Evolutionary conservation across 2,113 vertebrate genomes (phyloP).

Genomic region (Dipodomys stephensi): DNA sequence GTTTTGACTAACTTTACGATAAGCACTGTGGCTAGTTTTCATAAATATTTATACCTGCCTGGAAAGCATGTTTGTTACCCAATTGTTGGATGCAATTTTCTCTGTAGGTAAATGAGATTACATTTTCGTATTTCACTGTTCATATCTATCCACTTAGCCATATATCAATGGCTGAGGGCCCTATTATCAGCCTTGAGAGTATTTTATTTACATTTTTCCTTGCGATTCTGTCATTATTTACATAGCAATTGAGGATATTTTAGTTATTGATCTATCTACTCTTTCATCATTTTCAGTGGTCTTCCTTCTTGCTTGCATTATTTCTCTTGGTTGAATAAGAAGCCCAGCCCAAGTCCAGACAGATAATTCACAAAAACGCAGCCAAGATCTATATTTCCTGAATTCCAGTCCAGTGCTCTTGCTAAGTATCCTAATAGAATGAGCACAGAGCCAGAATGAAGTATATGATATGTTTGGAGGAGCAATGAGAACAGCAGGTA

Average conservation of each 20-base stretch:
- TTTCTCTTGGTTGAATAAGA: background rate
- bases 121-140: background rate
- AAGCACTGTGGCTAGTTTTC: background rate
- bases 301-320: constrained; percentile 2
- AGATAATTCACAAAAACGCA: background rate
- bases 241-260: background rate
- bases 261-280: background rate
- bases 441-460: background rate
- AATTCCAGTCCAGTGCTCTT: background rate
- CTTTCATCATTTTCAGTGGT: constrained; percentile 7
- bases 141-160: background rate
- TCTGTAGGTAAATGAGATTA: constrained; percentile 21
- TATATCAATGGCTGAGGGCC: background rate
- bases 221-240: background rate
- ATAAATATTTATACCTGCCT: constrained; percentile 1
- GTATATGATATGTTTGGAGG: too few relatives aligned
- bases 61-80: background rate
- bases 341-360: background rate
- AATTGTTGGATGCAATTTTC: background rate
- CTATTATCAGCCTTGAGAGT: background rate
- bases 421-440: background rate
- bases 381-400: background rate
- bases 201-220: background rate
- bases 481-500: background rate
- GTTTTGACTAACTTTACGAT: background rate